phyloP scores from a whole-genome alignment of 1,140 invertebrate genomes.

The Tetranychus cinnabarinus region DNA sequence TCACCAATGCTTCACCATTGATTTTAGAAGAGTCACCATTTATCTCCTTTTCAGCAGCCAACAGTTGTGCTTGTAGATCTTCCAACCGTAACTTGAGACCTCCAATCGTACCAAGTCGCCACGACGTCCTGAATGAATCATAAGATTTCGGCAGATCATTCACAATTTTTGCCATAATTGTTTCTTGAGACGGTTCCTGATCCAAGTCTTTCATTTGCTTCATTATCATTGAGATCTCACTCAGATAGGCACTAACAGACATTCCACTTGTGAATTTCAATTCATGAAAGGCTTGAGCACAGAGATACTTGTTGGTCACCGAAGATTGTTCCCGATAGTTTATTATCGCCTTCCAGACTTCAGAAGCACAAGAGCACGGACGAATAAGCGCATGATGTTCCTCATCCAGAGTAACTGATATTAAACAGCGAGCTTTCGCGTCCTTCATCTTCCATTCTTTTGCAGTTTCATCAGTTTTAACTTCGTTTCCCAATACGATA shows the following conservation, averaged over 20 bases:
- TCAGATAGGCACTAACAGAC: not conserved
- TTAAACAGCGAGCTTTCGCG: not conserved
- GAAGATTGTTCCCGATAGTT: not conserved
- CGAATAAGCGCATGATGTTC: not conserved
- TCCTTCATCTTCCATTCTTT: not conserved
- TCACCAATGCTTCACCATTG: no score
- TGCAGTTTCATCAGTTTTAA: not conserved
- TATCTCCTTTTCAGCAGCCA: not conserved
- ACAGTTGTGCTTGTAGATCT: not conserved
- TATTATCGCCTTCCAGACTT: not conserved
- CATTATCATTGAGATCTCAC: slow-evolving; percentile 1
- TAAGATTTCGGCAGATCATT: not conserved
- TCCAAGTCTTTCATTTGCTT: not conserved
- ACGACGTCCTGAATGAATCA: not conserved
- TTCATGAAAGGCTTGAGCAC: not conserved
- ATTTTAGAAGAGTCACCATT: no score
- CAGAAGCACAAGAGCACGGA: not conserved
- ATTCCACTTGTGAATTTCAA: not conserved
- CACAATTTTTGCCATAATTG: not conserved
- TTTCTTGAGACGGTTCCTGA: not conserved
- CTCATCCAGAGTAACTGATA: not conserved
- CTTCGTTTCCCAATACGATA: not conserved
- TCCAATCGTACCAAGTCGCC: not conserved
- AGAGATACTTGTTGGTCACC: not conserved
- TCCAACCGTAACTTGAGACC: not conserved